A percentile compares a stretch with the other conserved stretches of the same genome.
phyloP scores from a whole-genome alignment of 2,113 vertebrate genomes.

The Phoxinus phoxinus region DNA sequence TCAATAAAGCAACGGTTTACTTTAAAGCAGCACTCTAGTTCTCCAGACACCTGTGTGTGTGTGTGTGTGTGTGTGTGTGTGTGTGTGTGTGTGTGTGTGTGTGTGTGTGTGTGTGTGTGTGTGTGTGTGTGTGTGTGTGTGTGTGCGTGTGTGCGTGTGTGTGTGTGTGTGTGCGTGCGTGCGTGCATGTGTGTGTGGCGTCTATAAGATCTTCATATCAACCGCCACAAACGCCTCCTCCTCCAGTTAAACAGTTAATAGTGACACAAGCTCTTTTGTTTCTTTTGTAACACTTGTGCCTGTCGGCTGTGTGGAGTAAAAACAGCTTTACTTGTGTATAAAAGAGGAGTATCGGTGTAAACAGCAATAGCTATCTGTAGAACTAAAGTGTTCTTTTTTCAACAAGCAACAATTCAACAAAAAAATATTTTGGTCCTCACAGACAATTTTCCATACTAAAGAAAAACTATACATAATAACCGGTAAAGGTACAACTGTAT shows the following conservation, averaged over 20 bases:
- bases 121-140: neutral
- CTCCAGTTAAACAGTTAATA: neutral
- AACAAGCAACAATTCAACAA: too few relatives aligned
- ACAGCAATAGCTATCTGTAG: neutral
- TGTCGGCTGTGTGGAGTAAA: neutral
- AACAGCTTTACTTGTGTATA: neutral
- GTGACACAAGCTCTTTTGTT: conserved; percentile 29
- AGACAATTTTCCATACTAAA: too few relatives aligned
- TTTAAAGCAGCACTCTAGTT: neutral
- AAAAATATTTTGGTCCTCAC: too few relatives aligned
- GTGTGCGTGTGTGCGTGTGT: neutral
- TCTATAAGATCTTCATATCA: neutral
- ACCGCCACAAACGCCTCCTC: conserved; percentile 20
- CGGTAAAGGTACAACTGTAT: too few relatives aligned
- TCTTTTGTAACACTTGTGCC: conserved; percentile 35
- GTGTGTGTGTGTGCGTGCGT: neutral
- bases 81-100: neutral
- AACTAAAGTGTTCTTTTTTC: neutral
- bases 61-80: neutral
- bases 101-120: neutral
- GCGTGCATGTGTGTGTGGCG: neutral
- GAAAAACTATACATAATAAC: too few relatives aligned
- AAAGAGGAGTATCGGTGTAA: neutral
- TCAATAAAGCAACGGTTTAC: neutral
- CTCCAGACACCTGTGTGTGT: neutral